phyloP scores from a whole-genome alignment of 1,140 invertebrate species.

The Ceratina calcarata region DNA sequence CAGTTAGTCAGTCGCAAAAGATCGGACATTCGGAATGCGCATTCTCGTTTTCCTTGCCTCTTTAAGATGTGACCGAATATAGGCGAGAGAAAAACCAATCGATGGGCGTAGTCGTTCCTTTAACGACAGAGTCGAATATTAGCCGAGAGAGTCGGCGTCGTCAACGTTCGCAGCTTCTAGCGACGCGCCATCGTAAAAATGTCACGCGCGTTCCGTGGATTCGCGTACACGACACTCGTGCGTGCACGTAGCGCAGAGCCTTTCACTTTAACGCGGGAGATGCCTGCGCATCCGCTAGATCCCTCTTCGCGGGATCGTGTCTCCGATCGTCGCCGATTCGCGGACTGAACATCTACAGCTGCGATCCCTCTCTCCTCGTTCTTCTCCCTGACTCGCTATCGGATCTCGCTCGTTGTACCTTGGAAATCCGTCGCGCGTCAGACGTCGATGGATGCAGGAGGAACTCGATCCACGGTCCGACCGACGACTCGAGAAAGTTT shows the following conservation, averaged over 20 bases:
- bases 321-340: slow-evolving; percentile 27
- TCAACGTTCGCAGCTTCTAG: slow-evolving; percentile 12
- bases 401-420: not conserved
- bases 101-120: no score
- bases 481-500: not conserved
- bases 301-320: not conserved
- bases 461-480: not conserved
- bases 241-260: slow-evolving; percentile 3
- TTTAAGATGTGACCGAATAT: not conserved
- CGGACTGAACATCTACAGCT: not conserved
- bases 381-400: not conserved
- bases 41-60: no score
- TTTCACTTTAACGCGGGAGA: slow-evolving; percentile 43
- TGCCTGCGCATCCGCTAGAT: slow-evolving; percentile 33
- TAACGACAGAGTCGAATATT: no score
- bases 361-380: not conserved
- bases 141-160: no score
- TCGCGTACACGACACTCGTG: slow-evolving; percentile 21
- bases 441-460: not conserved
- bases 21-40: not conserved
- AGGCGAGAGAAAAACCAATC: no score
- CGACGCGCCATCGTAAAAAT: slow-evolving; percentile 42
- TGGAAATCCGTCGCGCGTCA: not conserved
- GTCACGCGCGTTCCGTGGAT: slow-evolving; percentile 40
- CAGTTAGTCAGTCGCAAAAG: not conserved